Conservation (phyloP, 1,140 invertebrate genomes). For the Brachionus rotundiformis region DNA sequence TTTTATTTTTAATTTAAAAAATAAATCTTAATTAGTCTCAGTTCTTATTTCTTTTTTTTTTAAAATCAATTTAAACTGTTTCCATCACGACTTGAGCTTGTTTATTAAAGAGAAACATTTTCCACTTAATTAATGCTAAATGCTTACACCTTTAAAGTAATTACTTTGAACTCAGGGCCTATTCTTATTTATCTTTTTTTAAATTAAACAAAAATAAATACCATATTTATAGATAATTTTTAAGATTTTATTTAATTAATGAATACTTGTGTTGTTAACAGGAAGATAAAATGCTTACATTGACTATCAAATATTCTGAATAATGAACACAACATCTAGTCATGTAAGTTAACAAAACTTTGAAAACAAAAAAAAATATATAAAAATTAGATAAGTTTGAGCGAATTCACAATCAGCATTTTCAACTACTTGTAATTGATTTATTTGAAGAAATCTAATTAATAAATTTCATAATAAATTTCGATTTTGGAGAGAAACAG, state of each 20-base stretch:
- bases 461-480: conserved; percentile 17
- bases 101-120: neutral
- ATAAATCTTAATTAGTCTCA: neutral
- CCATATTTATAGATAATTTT: neutral
- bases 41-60: too few species aligned
- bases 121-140: too few species aligned
- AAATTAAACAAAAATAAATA: too few species aligned
- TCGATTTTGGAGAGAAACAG: neutral
- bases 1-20: neutral
- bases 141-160: too few species aligned
- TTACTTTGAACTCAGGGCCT: too few species aligned
- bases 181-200: too few species aligned
- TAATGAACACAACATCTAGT: neutral
- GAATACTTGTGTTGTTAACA: neutral
- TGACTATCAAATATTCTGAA: neutral
- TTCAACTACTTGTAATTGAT: neutral
- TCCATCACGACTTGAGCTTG: conserved; percentile 28
- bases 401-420: neutral
- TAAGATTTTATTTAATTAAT: neutral
- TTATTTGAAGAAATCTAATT: neutral
- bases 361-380: too few species aligned
- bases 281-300: neutral
- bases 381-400: neutral
- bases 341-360: neutral
- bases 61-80: conserved; percentile 23